Evolutionary conservation across 2,797 vertebrate genomes (phyloP).

Genomic region (Austrolebias charrua): DNA sequence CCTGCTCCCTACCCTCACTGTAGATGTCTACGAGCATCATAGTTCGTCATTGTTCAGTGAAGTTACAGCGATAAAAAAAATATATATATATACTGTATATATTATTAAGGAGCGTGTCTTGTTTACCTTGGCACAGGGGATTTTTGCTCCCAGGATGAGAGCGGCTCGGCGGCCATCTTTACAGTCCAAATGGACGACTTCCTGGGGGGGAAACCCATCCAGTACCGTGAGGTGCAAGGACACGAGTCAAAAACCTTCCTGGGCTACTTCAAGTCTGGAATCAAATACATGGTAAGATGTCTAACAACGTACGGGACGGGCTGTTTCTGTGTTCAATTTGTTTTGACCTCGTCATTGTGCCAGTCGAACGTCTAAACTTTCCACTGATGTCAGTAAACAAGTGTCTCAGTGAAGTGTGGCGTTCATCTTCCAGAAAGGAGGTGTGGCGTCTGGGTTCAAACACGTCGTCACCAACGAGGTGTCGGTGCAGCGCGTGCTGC

Average conservation of each 20-base stretch:
- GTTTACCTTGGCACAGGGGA: slow-evolving; percentile 78
- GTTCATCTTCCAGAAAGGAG: slow-evolving; percentile 83
- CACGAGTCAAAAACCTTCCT: slow-evolving; percentile 90
- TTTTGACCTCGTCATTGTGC: background rate
- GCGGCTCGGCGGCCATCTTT: slow-evolving; percentile 94
- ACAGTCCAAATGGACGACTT: slow-evolving; percentile 96
- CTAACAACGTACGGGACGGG: no score
- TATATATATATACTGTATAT: no score
- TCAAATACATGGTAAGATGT: slow-evolving; percentile 92
- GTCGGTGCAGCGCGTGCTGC: slow-evolving; percentile 87
- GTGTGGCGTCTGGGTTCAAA: slow-evolving; percentile 95
- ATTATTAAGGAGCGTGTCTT: background rate
- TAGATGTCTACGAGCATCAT: no score
- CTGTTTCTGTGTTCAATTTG: background rate
- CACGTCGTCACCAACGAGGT: slow-evolving; percentile 97
- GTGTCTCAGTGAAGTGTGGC: background rate
- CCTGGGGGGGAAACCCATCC: slow-evolving; percentile 90
- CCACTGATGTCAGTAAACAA: background rate
- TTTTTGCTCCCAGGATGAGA: slow-evolving; percentile 92
- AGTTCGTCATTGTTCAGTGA: no score
- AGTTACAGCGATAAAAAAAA: no score
- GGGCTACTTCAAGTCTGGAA: slow-evolving; percentile 95
- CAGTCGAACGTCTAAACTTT: no score
- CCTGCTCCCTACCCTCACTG: no score
- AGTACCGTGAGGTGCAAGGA: slow-evolving; percentile 94